phyloP scores from a whole-genome alignment of 2,888 invertebrate genomes.

The Entomobrya multifasciata region DNA sequence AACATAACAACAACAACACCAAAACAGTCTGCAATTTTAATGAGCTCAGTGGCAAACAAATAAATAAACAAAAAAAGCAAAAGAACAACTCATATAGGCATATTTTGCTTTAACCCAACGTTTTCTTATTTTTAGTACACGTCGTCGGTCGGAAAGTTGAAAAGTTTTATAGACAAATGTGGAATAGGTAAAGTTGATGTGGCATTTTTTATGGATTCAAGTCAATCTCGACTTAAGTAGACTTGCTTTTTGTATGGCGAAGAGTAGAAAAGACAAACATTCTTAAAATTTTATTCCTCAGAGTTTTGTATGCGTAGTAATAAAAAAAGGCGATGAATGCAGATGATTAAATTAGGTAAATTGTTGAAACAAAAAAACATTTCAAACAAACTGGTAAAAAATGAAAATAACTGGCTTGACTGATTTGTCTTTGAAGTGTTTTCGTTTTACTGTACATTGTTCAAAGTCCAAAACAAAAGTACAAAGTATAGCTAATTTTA shows the following conservation, averaged over 20 bases:
- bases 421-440: neutral
- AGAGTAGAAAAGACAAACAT: neutral
- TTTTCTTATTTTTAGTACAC: constrained; percentile 8
- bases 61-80: neutral
- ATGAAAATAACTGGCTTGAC: neutral
- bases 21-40: constrained; percentile 57
- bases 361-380: neutral
- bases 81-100: neutral
- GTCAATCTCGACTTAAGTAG: too few relatives aligned
- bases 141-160: too few relatives aligned
- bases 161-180: constrained; percentile 8
- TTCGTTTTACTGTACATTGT: too few relatives aligned
- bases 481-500: neutral
- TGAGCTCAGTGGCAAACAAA: constrained; percentile 37
- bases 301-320: neutral
- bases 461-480: too few relatives aligned
- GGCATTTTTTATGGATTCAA: too few relatives aligned
- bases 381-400: neutral
- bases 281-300: neutral
- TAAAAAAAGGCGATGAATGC: neutral
- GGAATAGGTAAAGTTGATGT: too few relatives aligned
- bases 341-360: constrained; percentile 30
- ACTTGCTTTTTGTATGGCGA: constrained; percentile 22
- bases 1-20: constrained; percentile 46
- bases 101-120: neutral